phyloP scores from a whole-genome alignment of 2,113 vertebrate genomes.

The Acanthochromis polyacanthus region DNA sequence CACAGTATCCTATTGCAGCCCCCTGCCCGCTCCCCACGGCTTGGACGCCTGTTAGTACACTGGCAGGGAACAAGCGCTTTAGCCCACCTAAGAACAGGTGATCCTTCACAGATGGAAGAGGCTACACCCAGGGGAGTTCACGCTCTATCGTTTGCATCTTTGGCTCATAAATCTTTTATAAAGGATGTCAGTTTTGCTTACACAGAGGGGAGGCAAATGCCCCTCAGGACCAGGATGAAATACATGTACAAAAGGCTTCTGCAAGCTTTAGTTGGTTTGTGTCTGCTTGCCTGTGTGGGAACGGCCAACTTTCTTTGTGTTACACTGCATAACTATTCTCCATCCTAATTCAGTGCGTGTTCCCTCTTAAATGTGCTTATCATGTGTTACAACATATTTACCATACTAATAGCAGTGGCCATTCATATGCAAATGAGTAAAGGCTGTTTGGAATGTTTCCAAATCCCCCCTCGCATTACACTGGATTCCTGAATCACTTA shows the following conservation, averaged over 20 bases:
- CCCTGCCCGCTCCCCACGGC: slow-evolving; percentile 39
- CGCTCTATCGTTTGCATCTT: slow-evolving; percentile 86
- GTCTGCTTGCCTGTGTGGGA: slow-evolving; percentile 48
- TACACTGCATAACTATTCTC: slow-evolving; percentile 50
- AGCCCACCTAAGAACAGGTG: slow-evolving; percentile 84
- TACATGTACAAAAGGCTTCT: slow-evolving; percentile 81
- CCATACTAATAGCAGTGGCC: slow-evolving; percentile 62
- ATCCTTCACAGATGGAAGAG: slow-evolving; percentile 86
- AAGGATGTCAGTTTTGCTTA: slow-evolving; percentile 89
- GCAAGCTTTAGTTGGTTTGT: slow-evolving; percentile 59
- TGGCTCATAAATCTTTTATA: slow-evolving; percentile 89
- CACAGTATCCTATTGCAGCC: slow-evolving; percentile 28
- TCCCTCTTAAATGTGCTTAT: slow-evolving; percentile 65
- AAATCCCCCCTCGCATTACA: slow-evolving; percentile 51
- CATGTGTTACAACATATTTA: slow-evolving; percentile 73
- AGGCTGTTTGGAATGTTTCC: slow-evolving; percentile 64
- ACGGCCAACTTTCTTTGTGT: slow-evolving; percentile 57
- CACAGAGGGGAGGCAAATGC: slow-evolving; percentile 81
- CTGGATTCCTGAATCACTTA: slow-evolving; percentile 58
- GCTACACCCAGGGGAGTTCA: slow-evolving; percentile 80
- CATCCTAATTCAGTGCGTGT: slow-evolving; percentile 53
- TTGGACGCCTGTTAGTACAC: slow-evolving; percentile 70
- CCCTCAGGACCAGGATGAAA: slow-evolving; percentile 79
- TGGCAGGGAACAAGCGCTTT: slow-evolving; percentile 77
- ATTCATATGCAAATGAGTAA: slow-evolving; percentile 77